phyloP scores from a whole-genome alignment of 2,113 vertebrate genomes.

The Hepsetus odoe region DNA sequence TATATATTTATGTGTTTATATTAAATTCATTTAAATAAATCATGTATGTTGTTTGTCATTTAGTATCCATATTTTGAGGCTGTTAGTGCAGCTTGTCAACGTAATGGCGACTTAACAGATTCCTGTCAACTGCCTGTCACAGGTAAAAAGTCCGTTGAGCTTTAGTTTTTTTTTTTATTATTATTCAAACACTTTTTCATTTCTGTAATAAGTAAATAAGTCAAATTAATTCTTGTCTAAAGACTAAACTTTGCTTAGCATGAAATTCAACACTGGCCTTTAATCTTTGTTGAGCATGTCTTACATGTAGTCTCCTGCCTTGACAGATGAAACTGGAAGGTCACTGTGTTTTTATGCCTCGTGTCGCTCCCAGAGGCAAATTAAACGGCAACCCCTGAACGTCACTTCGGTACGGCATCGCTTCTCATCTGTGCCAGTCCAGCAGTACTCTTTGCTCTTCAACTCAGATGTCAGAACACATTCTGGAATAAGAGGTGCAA shows the following conservation, averaged over 20 bases:
- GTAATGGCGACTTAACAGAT: neutral
- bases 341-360: slow-evolving; percentile 20
- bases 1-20: too few relatives aligned
- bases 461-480: slow-evolving; percentile 43
- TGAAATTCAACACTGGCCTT: neutral
- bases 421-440: slow-evolving; percentile 44
- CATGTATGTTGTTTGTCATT: slow-evolving; percentile 49
- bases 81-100: slow-evolving; percentile 16
- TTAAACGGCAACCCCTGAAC: neutral
- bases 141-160: slow-evolving; percentile 21
- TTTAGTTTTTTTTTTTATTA: neutral
- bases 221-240: too few relatives aligned
- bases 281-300: neutral
- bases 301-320: neutral
- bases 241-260: too few relatives aligned
- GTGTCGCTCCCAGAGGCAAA: slow-evolving; percentile 7
- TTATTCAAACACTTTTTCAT: neutral
- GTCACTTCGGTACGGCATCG: slow-evolving; percentile 38
- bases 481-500: slow-evolving; percentile 57
- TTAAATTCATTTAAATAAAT: too few relatives aligned
- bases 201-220: too few relatives aligned
- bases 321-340: slow-evolving; percentile 24
- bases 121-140: slow-evolving; percentile 19
- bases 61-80: slow-evolving; percentile 52
- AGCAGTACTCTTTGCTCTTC: slow-evolving; percentile 54